Conservation (phyloP, 2,888 invertebrate genomes). For the Clepsis dumicolana region DNA sequence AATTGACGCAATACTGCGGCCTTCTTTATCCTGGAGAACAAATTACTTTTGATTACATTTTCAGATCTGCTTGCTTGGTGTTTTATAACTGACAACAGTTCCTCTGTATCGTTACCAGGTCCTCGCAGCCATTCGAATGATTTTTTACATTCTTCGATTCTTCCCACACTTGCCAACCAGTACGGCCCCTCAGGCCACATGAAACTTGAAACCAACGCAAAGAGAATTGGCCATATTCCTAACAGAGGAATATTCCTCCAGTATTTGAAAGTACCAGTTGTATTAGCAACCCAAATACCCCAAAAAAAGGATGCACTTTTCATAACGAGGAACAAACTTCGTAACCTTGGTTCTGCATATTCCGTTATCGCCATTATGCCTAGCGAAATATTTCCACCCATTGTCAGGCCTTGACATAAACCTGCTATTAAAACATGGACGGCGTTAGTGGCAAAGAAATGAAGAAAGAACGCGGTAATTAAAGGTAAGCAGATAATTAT, state of each 20-base stretch:
- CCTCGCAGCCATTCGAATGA: constrained; percentile 35
- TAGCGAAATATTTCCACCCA: constrained; percentile 15
- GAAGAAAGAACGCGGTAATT: constrained; percentile 9
- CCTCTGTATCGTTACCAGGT: constrained; percentile 17
- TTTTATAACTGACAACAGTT: constrained; percentile 14
- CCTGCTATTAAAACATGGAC: constrained; percentile 24
- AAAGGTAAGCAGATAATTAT: constrained; percentile 3
- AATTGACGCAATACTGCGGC: constrained; percentile 15
- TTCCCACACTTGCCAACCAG: constrained; percentile 38
- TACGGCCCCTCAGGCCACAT: constrained; percentile 36
- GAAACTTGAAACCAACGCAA: background rate
- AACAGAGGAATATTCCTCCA: constrained; percentile 33
- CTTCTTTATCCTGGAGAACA: background rate
- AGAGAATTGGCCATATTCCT: constrained; percentile 15
- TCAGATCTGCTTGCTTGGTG: constrained; percentile 1
- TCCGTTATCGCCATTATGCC: constrained; percentile 19
- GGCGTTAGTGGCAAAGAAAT: constrained; percentile 22
- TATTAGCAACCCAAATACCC: constrained; percentile 33
- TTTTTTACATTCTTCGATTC: constrained; percentile 23
- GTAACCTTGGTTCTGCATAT: constrained; percentile 25
- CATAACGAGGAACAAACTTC: constrained; percentile 38
- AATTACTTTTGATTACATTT: background rate
- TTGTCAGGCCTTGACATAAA: constrained; percentile 17
- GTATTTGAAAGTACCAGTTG: constrained; percentile 22
- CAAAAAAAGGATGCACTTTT: constrained; percentile 31